Evolutionary conservation across 92 coral and sea anemone species (phyloP).

Genomic region (Muricea muricata): DNA sequence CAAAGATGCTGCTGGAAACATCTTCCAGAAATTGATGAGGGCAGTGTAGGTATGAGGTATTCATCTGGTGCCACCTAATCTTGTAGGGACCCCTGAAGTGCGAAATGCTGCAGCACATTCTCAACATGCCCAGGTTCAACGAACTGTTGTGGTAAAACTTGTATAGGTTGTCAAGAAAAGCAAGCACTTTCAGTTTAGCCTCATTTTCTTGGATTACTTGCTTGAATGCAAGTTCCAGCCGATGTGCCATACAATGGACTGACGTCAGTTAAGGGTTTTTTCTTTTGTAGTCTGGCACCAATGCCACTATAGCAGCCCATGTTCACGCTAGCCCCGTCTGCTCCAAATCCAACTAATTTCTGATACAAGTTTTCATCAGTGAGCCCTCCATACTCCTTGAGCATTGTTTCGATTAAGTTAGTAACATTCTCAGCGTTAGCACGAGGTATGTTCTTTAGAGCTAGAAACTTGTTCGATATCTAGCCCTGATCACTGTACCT

Average conservation of each 20-base stretch:
- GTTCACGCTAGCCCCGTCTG: constrained; percentile 15
- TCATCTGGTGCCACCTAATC: neutral
- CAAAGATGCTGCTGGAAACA: constrained; percentile 30
- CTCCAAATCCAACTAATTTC: constrained; percentile 30
- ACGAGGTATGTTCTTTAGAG: neutral
- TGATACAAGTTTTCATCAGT: constrained; percentile 21
- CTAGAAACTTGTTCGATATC: neutral
- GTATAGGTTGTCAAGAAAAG: constrained; percentile 33
- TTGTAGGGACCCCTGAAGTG: constrained; percentile 40
- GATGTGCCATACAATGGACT: constrained; percentile 43
- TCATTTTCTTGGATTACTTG: constrained; percentile 27
- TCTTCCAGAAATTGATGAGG: constrained; percentile 35
- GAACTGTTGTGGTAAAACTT: constrained; percentile 36
- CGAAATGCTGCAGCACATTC: constrained; percentile 22
- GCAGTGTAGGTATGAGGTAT: constrained; percentile 15
- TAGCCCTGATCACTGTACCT: constrained; percentile 25
- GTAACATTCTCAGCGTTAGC: constrained; percentile 26
- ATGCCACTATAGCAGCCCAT: constrained; percentile 30
- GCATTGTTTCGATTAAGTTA: constrained; percentile 20
- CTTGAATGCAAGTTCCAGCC: constrained; percentile 42
- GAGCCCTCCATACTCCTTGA: constrained; percentile 38
- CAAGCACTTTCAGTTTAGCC: constrained; percentile 17
- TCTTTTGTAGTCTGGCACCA: constrained; percentile 41
- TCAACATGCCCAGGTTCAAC: constrained; percentile 28
- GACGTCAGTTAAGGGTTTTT: constrained; percentile 32